Evolutionary conservation across 2,797 vertebrate genomes (phyloP), one percentile per base, ranked within the genome.

Genomic region (Epinephelus awoara): DNA sequence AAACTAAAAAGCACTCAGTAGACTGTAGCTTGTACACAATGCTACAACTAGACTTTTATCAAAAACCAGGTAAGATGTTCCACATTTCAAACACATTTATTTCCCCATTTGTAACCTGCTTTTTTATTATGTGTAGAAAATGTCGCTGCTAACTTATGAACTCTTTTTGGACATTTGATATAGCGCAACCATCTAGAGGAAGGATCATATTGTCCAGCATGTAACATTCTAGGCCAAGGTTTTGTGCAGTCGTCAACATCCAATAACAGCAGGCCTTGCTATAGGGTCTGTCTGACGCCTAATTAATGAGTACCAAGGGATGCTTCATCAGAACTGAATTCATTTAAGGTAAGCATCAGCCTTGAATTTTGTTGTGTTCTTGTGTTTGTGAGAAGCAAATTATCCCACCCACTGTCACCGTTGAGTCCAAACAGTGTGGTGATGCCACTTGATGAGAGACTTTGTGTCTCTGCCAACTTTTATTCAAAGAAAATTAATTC

Each of bases 401-500:
- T 6, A 68, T 74, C 73, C 64, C 56, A 62, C 77, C 80, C 70
- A 61, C 66, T 72, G 80, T 83, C 84, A 82, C 67, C 63, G 40
- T 70, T 81, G 72, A 58, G 58, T 80, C 85, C 83, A 85, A 85
- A 83, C 71, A 72, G 57, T 52, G 55, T 18, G 4, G 19, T 27
- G 51, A 78, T 79, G 40, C 69, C 47, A 49, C 80, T 67, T 63
- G 25, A 69, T 77, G 75, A 86, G 47, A 44, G 6, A 46, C 62
- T 23, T 40, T 59, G 68, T 23, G 29, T 50, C 56, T 57, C 55
- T 79, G 83, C 82, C 82, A 77, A 62, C 62, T 80, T 87, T 88
- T 63, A 69, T 73, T 89, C 77, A 86, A 83, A 80, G 85, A 85
- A 87, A 91, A 90, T 90, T 57, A 80, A 92, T 93, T 93, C 72